Base-by-base conservation (phyloP, 2,888 invertebrate species). In the Macrophya annulata region DNA sequence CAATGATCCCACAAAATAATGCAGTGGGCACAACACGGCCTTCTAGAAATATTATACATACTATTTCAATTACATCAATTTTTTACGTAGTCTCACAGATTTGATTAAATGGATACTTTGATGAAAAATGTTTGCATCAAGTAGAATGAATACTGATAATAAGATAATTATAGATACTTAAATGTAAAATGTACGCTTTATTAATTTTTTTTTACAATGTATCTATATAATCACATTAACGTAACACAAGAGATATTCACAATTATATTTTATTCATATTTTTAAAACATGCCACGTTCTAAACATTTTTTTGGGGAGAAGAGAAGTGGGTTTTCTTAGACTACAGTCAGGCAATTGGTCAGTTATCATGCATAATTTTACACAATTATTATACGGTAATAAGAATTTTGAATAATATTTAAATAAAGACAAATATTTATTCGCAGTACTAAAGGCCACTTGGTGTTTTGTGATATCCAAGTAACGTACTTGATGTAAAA, bases 221-320 rank as follows among this genome's bases (percentile, higher is more conserved):
- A 95, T 94, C 94, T 89, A 90, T 95, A 95, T 95, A 95, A 95
- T 95, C 94, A 95, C 95, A 92, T 93, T 94, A 95, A 94, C 94
- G 94, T 94, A 93, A 93, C 95, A 95, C 95, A 95, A 95, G 95
- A 95, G 95, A 95, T 95, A 95, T 95, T 95, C 95, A 95, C 95
- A 95, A 95, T 95, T 94, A 95, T 94, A 94, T 95, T 94, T 95
- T 95, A 94, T 95, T 95, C 95, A 95, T 95, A 94, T 94, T 94
- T 95, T 95, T 95, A 94, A 92, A 92, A 92, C 92, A 92, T 91
- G 91, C 89, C 91, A 91, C 91, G 89, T 91, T 89, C 91, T 91
- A 92, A 89, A 91, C 90, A 91, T 90, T 89, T 89, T 90, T 89
- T 88, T 90, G 74, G 85, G 88, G 89, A 88, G 89, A 88, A 89